Conservation (phyloP, 2,797 vertebrate species). For the Poecilia picta region DNA sequence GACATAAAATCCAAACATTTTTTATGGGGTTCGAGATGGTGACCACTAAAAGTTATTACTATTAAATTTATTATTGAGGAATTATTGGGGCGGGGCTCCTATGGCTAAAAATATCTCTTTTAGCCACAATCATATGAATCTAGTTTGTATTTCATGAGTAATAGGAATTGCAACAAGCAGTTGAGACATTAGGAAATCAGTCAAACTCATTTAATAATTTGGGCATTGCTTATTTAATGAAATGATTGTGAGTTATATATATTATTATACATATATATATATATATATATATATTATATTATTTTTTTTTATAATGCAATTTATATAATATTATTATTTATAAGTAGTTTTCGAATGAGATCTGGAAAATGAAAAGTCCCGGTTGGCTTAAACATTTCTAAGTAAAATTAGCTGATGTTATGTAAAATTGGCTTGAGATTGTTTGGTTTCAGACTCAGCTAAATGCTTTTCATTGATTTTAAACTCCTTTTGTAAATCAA, state of each 20-base stretch:
- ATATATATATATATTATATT: no score
- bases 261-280: no score
- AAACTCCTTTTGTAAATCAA: neutral
- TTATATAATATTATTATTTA: no score
- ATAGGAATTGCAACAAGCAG: neutral
- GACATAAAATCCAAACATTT: neutral
- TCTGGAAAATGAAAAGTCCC: neutral
- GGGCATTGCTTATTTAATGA: neutral
- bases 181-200: neutral
- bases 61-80: neutral
- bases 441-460: neutral
- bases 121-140: neutral
- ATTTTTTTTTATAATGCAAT: no score
- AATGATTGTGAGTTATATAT: neutral
- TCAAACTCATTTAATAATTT: neutral
- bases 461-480: neutral
- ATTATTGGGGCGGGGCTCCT: neutral
- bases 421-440: neutral
- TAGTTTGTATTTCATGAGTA: neutral
- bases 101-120: neutral
- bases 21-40: neutral
- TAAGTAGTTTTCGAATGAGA: neutral
- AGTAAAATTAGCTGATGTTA: neutral
- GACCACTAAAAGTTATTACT: neutral
- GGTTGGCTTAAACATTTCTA: neutral